phyloP scores from a whole-genome alignment of 2,797 vertebrate species.

The Hybognathus amarus region DNA sequence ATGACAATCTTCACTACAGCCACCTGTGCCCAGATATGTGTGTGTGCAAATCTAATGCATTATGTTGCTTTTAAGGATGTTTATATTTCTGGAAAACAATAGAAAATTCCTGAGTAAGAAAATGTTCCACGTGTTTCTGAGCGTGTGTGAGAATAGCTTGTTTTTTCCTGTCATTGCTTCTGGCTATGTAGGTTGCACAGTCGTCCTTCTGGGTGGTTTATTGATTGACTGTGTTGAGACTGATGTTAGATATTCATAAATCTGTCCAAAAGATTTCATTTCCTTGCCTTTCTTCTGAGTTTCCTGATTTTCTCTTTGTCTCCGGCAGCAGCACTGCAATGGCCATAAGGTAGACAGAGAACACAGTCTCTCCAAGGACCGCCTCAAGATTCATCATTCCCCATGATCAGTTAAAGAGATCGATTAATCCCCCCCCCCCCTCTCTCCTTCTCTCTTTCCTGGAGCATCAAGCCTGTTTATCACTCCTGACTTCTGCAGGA shows the following conservation, averaged over 20 bases:
- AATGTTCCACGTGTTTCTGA: not conserved
- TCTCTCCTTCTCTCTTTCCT: not conserved
- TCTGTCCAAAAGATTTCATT: conserved; percentile 23
- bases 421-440: not conserved
- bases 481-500: conserved; percentile 6
- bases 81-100: not conserved
- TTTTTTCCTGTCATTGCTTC: not conserved
- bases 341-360: conserved; percentile 5
- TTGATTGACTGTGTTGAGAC: conserved; percentile 29
- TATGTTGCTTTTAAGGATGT: not conserved
- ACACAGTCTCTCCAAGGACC: conserved; percentile 16
- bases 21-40: conserved; percentile 9
- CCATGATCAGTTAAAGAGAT: conserved; percentile 35
- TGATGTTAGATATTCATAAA: conserved; percentile 24
- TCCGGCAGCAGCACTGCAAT: conserved; percentile 11
- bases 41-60: not conserved
- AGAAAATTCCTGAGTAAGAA: not conserved
- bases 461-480: conserved; percentile 29
- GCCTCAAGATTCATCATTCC: conserved; percentile 36
- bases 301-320: conserved; percentile 10
- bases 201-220: conserved; percentile 21
- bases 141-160: not conserved
- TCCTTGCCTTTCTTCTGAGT: conserved; percentile 12
- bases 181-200: conserved; percentile 6
- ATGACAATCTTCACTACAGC: conserved; percentile 25